Conservation (phyloP, 2,113 vertebrate genomes). For the Ginglymostoma cirratum region DNA sequence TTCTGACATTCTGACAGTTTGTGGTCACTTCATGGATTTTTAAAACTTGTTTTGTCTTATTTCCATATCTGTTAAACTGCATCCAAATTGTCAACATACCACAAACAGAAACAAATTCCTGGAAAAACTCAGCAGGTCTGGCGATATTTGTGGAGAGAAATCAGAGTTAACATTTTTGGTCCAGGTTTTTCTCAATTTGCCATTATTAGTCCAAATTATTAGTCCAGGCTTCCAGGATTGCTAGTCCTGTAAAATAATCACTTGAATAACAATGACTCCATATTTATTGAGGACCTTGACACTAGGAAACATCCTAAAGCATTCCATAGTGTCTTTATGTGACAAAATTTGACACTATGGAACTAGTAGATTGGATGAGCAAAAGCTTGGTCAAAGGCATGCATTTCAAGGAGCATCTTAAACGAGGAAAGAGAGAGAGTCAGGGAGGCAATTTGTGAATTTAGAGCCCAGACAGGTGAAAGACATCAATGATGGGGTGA, state of each 20-base stretch:
- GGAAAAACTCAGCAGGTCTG: too few relatives aligned
- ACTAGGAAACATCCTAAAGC: neutral
- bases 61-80: neutral
- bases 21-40: constrained; percentile 1
- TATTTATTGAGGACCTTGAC: neutral
- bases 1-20: neutral
- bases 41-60: too few relatives aligned
- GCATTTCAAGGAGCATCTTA: neutral
- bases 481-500: neutral
- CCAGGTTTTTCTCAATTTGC: neutral
- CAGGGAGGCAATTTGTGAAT: neutral
- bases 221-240: neutral
- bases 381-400: neutral
- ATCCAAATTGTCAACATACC: neutral
- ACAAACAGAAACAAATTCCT: too few relatives aligned
- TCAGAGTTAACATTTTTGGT: too few relatives aligned
- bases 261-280: neutral
- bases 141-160: too few relatives aligned
- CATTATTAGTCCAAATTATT: neutral
- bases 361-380: neutral
- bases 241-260: neutral
- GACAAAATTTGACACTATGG: neutral
- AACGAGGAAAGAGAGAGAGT: neutral
- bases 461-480: neutral
- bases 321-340: neutral